These are phyloP conservation scores for Heliconius hermathena DNA, from an alignment of 1,140 invertebrate genomes.

Conservation along the genomic window DNA sequence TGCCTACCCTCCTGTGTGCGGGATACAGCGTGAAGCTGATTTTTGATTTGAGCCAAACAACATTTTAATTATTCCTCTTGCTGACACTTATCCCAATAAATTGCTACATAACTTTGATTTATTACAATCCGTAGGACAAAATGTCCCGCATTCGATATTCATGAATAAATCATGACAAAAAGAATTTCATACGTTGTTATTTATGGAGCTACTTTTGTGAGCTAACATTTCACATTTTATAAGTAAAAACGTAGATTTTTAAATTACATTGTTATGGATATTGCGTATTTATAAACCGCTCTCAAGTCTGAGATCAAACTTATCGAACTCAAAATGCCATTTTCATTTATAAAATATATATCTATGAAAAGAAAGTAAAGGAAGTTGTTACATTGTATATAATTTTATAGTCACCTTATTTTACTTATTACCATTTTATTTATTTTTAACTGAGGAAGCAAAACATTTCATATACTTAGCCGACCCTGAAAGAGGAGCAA, in stretches of 20 bases:
- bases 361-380: too few species aligned
- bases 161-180: conserved; percentile 11
- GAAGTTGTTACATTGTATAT: too few species aligned
- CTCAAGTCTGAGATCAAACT: too few species aligned
- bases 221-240: background rate
- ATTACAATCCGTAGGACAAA: conserved; percentile 7
- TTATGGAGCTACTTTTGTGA: background rate
- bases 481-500: too few species aligned
- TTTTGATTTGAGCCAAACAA: background rate
- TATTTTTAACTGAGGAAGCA: too few species aligned
- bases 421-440: too few species aligned
- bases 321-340: too few species aligned
- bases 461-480: too few species aligned
- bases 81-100: conserved; percentile 7
- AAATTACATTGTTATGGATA: background rate
- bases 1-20: too few species aligned
- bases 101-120: conserved; percentile 9
- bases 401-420: too few species aligned
- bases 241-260: background rate
- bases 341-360: too few species aligned
- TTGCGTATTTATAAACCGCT: background rate
- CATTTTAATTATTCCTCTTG: conserved; percentile 1
- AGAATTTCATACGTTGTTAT: background rate
- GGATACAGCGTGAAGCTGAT: too few species aligned
- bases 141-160: conserved; percentile 9